A percentile compares a stretch with the other conserved stretches of the same genome.
These are phyloP conservation scores for Hylyphantes graminicola DNA, from an alignment of 1,140 invertebrate species.

Conservation along the genomic window DNA sequence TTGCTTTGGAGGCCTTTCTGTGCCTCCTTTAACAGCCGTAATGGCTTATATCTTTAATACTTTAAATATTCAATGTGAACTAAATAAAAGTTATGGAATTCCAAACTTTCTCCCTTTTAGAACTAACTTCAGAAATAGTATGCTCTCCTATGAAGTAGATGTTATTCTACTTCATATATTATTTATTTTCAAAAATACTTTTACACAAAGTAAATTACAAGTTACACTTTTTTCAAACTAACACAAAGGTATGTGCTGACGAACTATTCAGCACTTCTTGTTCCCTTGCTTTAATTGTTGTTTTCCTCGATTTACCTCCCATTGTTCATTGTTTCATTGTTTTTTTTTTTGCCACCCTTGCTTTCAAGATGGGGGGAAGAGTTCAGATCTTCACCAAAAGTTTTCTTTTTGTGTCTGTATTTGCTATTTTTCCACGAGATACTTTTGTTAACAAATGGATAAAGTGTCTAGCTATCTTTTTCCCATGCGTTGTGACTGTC, in stretches of 20 bases:
- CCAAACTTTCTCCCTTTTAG: too few relatives aligned
- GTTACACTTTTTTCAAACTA: neutral
- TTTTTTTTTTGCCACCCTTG: neutral
- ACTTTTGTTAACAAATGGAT: slow-evolving; percentile 23
- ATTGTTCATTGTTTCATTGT: slow-evolving; percentile 16
- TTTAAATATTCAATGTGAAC: too few relatives aligned
- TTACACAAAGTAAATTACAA: too few relatives aligned
- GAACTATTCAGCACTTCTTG: slow-evolving; percentile 34
- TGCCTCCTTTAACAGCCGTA: too few relatives aligned
- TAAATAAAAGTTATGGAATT: too few relatives aligned
- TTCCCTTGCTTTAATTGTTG: slow-evolving; percentile 24
- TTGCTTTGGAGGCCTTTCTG: too few relatives aligned
- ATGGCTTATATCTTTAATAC: too few relatives aligned
- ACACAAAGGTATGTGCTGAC: neutral
- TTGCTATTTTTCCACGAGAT: neutral
- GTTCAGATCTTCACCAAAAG: neutral
- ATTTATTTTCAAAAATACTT: too few relatives aligned
- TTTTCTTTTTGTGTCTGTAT: too few relatives aligned
- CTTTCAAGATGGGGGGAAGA: neutral
- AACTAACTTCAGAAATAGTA: too few relatives aligned
- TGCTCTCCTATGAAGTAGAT: too few relatives aligned
- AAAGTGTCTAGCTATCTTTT: neutral
- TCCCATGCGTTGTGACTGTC: neutral
- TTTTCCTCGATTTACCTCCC: neutral
- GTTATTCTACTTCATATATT: too few relatives aligned